These are phyloP conservation scores for Pterostichus madidus DNA, from an alignment of 2,888 invertebrate genomes.

Conservation along the genomic window DNA sequence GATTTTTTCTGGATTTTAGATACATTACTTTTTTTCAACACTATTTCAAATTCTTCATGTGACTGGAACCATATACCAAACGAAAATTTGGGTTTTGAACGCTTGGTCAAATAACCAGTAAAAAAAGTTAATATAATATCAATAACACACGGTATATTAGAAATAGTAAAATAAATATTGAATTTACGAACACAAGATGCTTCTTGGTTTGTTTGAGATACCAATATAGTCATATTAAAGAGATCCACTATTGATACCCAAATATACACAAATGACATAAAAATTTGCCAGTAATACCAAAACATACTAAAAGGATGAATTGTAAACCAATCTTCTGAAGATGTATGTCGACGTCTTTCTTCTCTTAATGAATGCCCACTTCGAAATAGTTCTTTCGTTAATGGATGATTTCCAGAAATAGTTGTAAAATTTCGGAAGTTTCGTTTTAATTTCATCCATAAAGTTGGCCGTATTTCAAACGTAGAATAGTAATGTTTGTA, in stretches of 20 bases:
- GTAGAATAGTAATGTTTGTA: neutral
- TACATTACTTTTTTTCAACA: neutral
- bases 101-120: neutral
- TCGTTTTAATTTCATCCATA: neutral
- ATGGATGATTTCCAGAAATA: neutral
- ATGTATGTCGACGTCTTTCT: neutral
- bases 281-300: neutral
- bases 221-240: neutral
- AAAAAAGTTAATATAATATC: neutral
- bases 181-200: neutral
- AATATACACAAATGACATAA: neutral
- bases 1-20: neutral
- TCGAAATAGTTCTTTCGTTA: neutral
- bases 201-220: neutral
- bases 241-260: neutral
- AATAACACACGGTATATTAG: neutral
- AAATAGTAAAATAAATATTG: neutral
- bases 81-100: too few species aligned
- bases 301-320: conserved; percentile 4
- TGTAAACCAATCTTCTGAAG: neutral
- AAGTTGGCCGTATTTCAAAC: neutral
- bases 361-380: neutral
- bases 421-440: neutral
- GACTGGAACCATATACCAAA: neutral
- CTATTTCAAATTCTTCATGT: neutral